Evolutionary conservation across 2,888 invertebrate species (phyloP).

Genomic region (Alviniconcha strummeri): DNA sequence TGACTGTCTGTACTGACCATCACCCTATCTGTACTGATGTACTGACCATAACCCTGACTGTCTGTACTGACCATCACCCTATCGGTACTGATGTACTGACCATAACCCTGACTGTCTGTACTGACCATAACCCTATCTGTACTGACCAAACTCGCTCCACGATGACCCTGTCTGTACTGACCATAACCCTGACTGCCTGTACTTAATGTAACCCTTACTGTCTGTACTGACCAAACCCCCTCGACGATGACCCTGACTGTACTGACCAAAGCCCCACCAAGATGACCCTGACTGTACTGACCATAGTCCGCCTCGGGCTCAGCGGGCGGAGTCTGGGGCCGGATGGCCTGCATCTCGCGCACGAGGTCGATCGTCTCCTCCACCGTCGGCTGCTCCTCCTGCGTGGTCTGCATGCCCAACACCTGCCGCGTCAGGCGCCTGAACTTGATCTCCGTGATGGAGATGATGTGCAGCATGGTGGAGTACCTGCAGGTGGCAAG

Average conservation of each 20-base stretch:
- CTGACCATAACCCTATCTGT: no score
- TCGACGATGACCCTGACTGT: neutral
- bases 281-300: neutral
- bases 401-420: conserved; percentile 14
- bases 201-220: no score
- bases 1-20: no score
- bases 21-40: no score
- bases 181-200: no score
- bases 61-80: no score
- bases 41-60: no score
- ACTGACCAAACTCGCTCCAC: no score
- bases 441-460: conserved; percentile 82
- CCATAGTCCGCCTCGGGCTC: conserved; percentile 25
- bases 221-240: no score
- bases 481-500: conserved; percentile 81
- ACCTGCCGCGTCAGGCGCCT: conserved; percentile 25
- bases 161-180: no score
- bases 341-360: conserved; percentile 38
- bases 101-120: no score
- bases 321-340: conserved; percentile 13
- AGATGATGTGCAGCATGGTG: conserved; percentile 95
- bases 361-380: conserved; percentile 43
- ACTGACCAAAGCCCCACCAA: neutral
- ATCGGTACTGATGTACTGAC: no score
- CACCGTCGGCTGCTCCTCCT: conserved; percentile 21